Conservation (phyloP, 2,113 vertebrate species). For the Erpornis zantholeuca region DNA sequence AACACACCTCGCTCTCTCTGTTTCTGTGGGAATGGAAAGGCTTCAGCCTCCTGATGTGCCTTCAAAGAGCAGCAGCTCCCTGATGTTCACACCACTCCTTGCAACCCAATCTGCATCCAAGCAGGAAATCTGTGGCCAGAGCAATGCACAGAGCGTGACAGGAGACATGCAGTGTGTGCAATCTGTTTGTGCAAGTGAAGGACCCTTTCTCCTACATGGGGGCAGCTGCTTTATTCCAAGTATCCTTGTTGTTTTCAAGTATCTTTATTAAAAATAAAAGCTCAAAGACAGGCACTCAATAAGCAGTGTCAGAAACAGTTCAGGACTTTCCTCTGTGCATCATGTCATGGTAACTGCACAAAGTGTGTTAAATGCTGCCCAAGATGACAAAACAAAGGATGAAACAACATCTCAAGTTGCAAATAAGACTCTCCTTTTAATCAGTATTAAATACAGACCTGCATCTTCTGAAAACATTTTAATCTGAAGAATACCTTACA, state of each 20-base stretch:
- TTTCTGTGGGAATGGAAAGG: background rate
- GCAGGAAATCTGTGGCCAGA: background rate
- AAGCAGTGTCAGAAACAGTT: background rate
- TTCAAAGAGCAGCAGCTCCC: background rate
- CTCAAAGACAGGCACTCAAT: background rate
- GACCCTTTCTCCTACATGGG: background rate
- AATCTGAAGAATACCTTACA: slow-evolving; percentile 1
- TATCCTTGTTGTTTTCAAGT: background rate
- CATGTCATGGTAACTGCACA: background rate
- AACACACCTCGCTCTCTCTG: background rate
- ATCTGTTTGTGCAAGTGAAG: background rate
- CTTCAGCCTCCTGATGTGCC: background rate
- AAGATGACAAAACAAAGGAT: background rate
- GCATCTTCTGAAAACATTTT: background rate
- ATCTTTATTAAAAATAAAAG: background rate
- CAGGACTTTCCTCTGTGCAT: background rate
- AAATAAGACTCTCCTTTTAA: background rate
- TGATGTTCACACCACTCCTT: fast-evolving
- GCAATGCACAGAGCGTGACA: background rate
- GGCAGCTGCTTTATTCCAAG: background rate
- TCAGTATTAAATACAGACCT: background rate
- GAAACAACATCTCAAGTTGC: background rate
- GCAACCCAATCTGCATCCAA: fast-evolving
- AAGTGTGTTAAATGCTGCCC: background rate
- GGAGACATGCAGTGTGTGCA: background rate